phyloP scores from a whole-genome alignment of 2,888 invertebrate species.

The Rhabditoides inermis region DNA sequence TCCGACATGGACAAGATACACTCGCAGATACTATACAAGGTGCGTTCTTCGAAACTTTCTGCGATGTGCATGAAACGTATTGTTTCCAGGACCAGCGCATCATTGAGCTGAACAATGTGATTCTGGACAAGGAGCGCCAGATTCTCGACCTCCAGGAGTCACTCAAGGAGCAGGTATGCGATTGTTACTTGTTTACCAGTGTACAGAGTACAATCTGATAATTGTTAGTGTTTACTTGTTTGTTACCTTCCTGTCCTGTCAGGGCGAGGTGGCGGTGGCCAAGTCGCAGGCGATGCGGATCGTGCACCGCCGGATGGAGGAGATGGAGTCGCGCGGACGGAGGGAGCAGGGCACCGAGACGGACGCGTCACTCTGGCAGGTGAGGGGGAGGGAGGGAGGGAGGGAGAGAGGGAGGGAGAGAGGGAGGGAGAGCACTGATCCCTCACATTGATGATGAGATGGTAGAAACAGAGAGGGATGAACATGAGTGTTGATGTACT shows the following conservation, averaged over 20 bases:
- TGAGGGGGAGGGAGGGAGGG: too few species aligned
- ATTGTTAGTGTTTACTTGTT: too few species aligned
- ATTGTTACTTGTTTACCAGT: too few species aligned
- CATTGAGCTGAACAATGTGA: constrained; percentile 64
- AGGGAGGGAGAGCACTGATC: too few species aligned
- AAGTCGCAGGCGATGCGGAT: constrained; percentile 45
- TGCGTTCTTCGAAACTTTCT: background rate
- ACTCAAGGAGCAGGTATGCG: too few species aligned
- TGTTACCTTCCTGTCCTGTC: too few species aligned
- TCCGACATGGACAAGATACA: background rate
- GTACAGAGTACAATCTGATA: too few species aligned
- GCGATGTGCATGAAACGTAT: background rate
- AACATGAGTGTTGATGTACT: too few species aligned
- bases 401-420: too few species aligned
- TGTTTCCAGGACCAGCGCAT: constrained; percentile 61
- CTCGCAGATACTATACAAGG: background rate
- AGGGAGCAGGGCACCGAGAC: constrained; percentile 17
- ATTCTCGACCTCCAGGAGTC: constrained; percentile 71
- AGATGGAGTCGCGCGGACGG: constrained; percentile 14
- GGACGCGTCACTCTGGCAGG: constrained; percentile 4
- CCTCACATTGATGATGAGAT: too few species aligned
- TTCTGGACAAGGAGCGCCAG: constrained; percentile 69
- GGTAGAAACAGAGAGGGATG: too few species aligned
- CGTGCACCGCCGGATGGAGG: constrained; percentile 25
- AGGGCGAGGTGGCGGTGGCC: constrained; percentile 44